Evolutionary conservation across 2,113 vertebrate species (phyloP).

Genomic region (Andinoacara biseriatus): DNA sequence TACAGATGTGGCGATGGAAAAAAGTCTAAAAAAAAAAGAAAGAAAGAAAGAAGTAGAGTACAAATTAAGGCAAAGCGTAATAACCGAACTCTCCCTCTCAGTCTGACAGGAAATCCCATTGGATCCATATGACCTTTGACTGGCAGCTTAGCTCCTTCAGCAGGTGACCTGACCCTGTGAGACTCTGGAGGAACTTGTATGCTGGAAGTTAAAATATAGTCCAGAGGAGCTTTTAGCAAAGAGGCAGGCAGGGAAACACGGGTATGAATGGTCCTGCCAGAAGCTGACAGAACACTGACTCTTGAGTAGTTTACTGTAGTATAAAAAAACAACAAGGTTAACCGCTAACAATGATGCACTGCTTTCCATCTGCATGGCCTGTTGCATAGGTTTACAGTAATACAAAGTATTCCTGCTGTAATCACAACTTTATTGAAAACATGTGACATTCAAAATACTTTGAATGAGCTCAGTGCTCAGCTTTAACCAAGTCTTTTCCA

Average conservation of each 20-base stretch:
- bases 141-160: not conserved
- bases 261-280: slow-evolving; percentile 63
- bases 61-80: not conserved
- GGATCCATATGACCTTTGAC: fast-evolving
- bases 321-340: not conserved
- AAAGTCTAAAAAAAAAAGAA: not conserved
- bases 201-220: slow-evolving; percentile 80
- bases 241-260: slow-evolving; percentile 79
- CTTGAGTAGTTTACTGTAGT: not conserved
- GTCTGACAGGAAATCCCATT: not conserved
- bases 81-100: not conserved
- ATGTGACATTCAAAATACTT: not conserved
- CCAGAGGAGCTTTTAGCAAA: slow-evolving; percentile 84
- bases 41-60: not conserved
- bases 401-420: not conserved
- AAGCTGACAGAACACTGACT: not conserved
- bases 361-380: not conserved
- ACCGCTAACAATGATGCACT: not conserved
- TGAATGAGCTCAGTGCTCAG: not conserved
- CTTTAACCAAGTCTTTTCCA: not conserved
- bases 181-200: slow-evolving; percentile 46
- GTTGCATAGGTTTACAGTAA: not conserved
- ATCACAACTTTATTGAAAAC: fast-evolving
- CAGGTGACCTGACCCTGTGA: not conserved
- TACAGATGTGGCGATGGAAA: not conserved